Evolutionary conservation across 1,140 invertebrate species (phyloP).

Genomic region (Proctacanthus coquilletti): DNA sequence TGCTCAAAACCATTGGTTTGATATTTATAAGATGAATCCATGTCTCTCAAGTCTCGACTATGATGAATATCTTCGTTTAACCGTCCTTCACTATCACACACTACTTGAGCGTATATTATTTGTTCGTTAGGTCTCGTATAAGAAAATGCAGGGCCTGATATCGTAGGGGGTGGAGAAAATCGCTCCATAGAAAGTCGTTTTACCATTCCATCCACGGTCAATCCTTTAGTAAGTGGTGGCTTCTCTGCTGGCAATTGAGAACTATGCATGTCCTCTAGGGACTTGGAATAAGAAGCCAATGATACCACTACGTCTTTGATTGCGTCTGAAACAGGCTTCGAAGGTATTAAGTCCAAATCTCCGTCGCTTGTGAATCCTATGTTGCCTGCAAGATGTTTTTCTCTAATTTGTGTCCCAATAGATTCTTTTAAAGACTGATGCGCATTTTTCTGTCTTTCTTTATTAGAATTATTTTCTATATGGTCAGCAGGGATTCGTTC

Average conservation of each 20-base stretch:
- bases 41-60: too few species aligned
- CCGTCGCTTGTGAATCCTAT: slow-evolving; percentile 1
- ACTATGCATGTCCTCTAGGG: slow-evolving; percentile 44
- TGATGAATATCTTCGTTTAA: background rate
- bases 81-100: slow-evolving; percentile 31
- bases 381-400: background rate
- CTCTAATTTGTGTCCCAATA: too few species aligned
- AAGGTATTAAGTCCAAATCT: slow-evolving; percentile 2
- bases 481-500: too few species aligned
- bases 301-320: slow-evolving; percentile 11
- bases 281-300: slow-evolving; percentile 17
- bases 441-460: too few species aligned
- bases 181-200: slow-evolving; percentile 45
- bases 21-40: too few species aligned
- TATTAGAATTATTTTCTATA: too few species aligned
- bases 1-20: too few species aligned
- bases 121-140: slow-evolving; percentile 29
- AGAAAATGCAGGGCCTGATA: slow-evolving; percentile 30
- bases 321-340: slow-evolving; percentile 1
- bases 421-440: too few species aligned
- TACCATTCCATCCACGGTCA: slow-evolving; percentile 46
- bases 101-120: slow-evolving; percentile 61
- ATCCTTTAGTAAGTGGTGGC: slow-evolving; percentile 42
- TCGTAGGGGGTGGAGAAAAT: slow-evolving; percentile 44
- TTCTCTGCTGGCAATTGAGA: slow-evolving; percentile 47